Base-by-base conservation (phyloP, 2,797 vertebrate genomes). In the Miichthys miiuy region DNA sequence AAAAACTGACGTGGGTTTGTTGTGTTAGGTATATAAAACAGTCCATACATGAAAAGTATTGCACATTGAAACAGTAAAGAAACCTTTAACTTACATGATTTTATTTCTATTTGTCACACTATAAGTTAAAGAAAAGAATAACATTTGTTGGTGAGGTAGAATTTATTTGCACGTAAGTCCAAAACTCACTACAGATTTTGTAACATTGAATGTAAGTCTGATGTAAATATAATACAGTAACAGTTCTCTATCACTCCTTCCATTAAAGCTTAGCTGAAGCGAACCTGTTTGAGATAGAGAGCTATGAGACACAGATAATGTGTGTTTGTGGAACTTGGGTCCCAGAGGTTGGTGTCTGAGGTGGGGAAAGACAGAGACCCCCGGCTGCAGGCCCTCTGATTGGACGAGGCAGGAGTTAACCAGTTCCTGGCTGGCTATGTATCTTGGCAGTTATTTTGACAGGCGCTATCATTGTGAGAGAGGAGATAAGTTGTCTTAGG, bases 391-490 rank as follows among this genome's bases (percentile, higher is more conserved):
- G 74, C 61, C 79, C 48, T 70, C 57, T 84, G 85, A 90, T 86
- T 91, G 91, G 91, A 77, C 74, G 2, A 17, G 21, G n/a, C 72
- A 55, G 61, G 72, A 88, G 91, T 94, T 95, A 94, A 95, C 94
- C 91, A 93, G 93, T 95, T 94, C 93, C 91, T 95, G 87, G 78
- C 91, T 86, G 84, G 70, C 90, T 93, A 87, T 94, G 94, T 95
- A 91, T 96, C 94, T 95, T 94, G 92, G 92, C 94, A 92, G 91
- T 93, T 95, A 95, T 95, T 96, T 95, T 95, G 95, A 95, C 95
- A 95, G 92, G 91, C 87, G 84, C 91, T 95, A 96, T 96, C 95
- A 92, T 90, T 89, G 91, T 84, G 87, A 89, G 88, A 91, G 82
- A 82, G 78, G 80, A 95, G 95, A 96, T 96, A 95, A 96, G 94